Conservation (phyloP, 2,888 invertebrate genomes). For the Brachycybe producta region DNA sequence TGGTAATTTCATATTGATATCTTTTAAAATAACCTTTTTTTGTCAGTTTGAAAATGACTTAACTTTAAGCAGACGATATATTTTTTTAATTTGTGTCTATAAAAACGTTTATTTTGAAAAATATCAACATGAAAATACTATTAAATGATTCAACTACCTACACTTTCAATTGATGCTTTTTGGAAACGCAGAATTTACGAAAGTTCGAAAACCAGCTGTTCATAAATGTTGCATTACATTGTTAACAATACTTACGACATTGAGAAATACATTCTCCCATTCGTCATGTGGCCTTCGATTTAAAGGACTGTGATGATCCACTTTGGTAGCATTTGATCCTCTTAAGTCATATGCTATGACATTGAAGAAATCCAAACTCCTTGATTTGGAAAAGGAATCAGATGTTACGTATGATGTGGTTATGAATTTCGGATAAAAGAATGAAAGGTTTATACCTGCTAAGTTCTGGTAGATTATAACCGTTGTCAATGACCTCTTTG, state of each 20-base stretch:
- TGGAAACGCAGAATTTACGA: not conserved
- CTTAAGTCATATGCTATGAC: slow-evolving; percentile 86
- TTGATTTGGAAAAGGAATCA: slow-evolving; percentile 5
- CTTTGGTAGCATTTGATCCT: slow-evolving; percentile 83
- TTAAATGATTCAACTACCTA: too few relatives aligned
- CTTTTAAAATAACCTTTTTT: too few relatives aligned
- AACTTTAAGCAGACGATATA: too few relatives aligned
- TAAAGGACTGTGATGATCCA: slow-evolving; percentile 76
- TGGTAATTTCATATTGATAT: too few relatives aligned
- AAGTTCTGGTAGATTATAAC: slow-evolving; percentile 60
- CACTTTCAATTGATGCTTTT: not conserved
- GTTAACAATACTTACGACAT: slow-evolving; percentile 64
- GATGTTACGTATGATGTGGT: not conserved
- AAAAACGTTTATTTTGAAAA: too few relatives aligned
- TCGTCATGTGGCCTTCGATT: slow-evolving; percentile 71
- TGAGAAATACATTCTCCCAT: slow-evolving; percentile 52
- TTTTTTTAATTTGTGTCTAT: too few relatives aligned
- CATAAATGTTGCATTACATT: too few relatives aligned
- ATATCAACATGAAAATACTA: too few relatives aligned
- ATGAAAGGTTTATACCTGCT: slow-evolving; percentile 45
- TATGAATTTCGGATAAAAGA: not conserved
- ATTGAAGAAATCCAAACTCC: slow-evolving; percentile 69
- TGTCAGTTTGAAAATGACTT: too few relatives aligned
- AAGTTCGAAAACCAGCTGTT: too few relatives aligned
- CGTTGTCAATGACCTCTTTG: slow-evolving; percentile 71